A percentile compares a stretch with the other conserved stretches of the same genome.
Evolutionary conservation across 2,113 vertebrate genomes (phyloP).

Genomic region (Herpetotheres cachinnans): DNA sequence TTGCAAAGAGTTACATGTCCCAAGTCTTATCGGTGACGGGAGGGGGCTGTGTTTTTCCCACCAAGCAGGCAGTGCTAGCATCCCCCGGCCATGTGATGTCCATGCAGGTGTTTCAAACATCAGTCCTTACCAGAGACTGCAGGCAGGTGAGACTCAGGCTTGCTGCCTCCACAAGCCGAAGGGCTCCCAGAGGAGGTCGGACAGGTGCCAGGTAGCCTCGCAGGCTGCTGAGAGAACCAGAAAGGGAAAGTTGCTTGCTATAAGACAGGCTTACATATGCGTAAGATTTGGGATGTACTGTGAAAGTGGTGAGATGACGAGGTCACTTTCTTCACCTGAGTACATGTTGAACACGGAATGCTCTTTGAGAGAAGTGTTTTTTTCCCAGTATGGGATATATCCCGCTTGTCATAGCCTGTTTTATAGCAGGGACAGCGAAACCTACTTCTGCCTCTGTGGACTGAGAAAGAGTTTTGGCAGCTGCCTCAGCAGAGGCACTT

Average conservation of each 20-base stretch:
- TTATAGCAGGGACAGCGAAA: neutral
- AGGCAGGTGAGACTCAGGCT: neutral
- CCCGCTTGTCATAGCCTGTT: neutral
- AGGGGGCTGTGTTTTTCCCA: neutral
- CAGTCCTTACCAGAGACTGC: neutral
- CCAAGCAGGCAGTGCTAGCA: neutral
- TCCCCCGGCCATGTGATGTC: rapidly evolving
- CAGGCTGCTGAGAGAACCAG: neutral
- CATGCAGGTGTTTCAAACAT: neutral
- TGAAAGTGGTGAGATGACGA: neutral
- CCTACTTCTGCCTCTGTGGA: neutral
- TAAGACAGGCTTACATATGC: neutral
- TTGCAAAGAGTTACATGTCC: neutral
- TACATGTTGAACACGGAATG: rapidly evolving
- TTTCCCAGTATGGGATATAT: neutral
- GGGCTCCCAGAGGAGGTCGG: neutral
- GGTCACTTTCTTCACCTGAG: neutral
- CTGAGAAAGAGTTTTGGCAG: neutral
- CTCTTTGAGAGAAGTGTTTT: neutral
- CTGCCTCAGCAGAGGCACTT: neutral
- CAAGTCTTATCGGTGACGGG: neutral
- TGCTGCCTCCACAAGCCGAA: neutral
- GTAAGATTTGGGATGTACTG: neutral
- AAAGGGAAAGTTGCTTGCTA: neutral
- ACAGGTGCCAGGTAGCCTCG: neutral